Conservation (phyloP, 2,113 vertebrate genomes). For the Dolichallabes microphthalmus region DNA sequence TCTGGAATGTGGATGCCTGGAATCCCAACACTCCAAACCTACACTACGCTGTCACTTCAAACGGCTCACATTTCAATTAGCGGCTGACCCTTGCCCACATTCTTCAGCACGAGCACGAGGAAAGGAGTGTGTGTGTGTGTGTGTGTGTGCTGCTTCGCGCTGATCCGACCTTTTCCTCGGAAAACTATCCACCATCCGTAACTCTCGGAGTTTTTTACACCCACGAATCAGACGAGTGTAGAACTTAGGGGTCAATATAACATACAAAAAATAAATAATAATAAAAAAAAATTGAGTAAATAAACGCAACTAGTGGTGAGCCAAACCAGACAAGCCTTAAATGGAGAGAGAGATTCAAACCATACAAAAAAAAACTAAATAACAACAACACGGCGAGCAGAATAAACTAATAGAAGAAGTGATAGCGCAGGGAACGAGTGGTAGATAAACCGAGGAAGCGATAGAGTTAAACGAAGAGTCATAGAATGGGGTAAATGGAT, state of each 20-base stretch:
- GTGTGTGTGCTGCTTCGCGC: not conserved
- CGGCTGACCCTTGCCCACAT: not conserved
- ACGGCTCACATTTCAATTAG: slow-evolving; percentile 34
- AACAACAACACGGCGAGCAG: not conserved
- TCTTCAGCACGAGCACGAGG: not conserved
- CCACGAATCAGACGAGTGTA: not conserved
- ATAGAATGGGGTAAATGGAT: not conserved
- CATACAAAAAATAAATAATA: not conserved
- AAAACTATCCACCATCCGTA: not conserved
- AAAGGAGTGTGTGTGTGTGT: too few species aligned
- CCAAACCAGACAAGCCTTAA: slow-evolving; percentile 20
- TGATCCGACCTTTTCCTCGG: not conserved
- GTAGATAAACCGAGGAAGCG: not conserved
- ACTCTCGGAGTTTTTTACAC: not conserved
- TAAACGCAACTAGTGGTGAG: slow-evolving; percentile 13
- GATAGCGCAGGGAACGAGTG: not conserved
- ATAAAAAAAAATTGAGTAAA: not conserved
- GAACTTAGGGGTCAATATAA: not conserved
- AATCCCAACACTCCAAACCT: not conserved
- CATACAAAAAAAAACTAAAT: not conserved
- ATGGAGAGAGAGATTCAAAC: slow-evolving; percentile 15
- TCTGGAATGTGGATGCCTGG: not conserved
- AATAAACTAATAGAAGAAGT: not conserved
- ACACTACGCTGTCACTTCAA: not conserved
- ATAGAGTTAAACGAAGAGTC: not conserved